phyloP scores from a whole-genome alignment of 2,113 vertebrate genomes.

The Xenus cinereus region DNA sequence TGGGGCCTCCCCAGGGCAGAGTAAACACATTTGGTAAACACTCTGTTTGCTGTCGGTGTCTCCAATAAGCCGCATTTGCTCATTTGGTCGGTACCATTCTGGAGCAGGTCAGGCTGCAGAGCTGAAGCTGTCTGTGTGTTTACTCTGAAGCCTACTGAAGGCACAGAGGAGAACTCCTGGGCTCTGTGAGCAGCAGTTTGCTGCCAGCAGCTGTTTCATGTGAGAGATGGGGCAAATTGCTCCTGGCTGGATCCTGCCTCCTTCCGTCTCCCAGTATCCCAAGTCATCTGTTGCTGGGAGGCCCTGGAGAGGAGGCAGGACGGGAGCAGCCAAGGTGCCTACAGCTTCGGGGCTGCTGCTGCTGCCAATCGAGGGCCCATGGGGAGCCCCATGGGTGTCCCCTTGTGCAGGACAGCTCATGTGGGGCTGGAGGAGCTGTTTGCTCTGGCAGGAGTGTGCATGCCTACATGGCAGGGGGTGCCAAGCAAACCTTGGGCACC shows the following conservation, averaged over 20 bases:
- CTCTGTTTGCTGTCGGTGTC: neutral
- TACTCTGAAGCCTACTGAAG: neutral
- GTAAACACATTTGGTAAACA: neutral
- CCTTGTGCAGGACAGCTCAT: neutral
- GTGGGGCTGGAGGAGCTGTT: neutral
- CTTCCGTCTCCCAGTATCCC: neutral
- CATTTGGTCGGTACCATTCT: neutral
- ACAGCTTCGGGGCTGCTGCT: neutral
- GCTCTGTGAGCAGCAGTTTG: neutral
- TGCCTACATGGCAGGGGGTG: neutral
- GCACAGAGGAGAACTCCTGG: neutral
- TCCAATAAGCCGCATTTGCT: neutral
- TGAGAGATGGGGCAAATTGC: neutral
- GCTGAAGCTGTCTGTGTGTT: neutral
- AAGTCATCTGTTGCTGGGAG: neutral
- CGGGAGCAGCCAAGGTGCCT: neutral
- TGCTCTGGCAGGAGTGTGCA: neutral
- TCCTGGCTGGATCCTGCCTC: neutral
- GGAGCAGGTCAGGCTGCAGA: neutral
- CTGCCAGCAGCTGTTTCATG: neutral
- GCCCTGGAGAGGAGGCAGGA: neutral
- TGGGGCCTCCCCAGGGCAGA: too few species aligned
- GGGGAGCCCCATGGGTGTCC: neutral
- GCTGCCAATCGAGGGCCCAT: fast-evolving
- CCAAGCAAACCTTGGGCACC: neutral